phyloP scores from a whole-genome alignment of 1,140 invertebrate species.

The Andrena cerasifolii region DNA sequence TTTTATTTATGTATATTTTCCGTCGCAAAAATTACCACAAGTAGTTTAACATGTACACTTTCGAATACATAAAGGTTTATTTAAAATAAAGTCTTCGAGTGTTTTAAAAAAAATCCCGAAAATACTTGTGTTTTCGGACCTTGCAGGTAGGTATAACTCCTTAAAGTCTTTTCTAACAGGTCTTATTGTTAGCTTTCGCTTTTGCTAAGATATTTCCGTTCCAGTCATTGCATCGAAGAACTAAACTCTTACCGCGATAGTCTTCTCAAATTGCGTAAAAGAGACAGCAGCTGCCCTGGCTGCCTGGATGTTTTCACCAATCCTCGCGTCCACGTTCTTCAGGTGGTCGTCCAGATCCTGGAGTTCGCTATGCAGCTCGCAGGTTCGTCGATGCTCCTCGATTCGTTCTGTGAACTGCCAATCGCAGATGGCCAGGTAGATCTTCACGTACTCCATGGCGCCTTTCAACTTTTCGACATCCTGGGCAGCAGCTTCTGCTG shows the following conservation, averaged over 20 bases:
- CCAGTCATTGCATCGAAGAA: no score
- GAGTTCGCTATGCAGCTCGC: conserved; percentile 86
- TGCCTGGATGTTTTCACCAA: conserved; percentile 87
- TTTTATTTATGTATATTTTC: no score
- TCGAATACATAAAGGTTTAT: no score
- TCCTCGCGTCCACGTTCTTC: conserved; percentile 67
- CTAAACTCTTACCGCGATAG: conserved; percentile 86
- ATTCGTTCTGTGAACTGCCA: conserved; percentile 83
- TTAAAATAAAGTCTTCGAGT: no score
- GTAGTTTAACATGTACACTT: no score
- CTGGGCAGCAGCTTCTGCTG: conserved; percentile 84
- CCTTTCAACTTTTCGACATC: conserved; percentile 88
- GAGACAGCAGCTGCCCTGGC: conserved; percentile 88
- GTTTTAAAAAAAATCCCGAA: no score
- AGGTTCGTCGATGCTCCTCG: conserved; percentile 86
- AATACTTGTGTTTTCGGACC: no score
- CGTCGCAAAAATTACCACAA: no score
- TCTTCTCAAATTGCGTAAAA: conserved; percentile 91
- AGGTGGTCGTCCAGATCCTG: conserved; percentile 72
- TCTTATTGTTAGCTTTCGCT: no score
- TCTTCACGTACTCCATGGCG: conserved; percentile 82
- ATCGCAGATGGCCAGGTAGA: conserved; percentile 85
- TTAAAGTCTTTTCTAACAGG: no score
- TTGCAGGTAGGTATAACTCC: no score
- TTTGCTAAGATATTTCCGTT: no score